Evolutionary conservation across 2,888 invertebrate species (phyloP).

Genomic region (Germaria angustata): DNA sequence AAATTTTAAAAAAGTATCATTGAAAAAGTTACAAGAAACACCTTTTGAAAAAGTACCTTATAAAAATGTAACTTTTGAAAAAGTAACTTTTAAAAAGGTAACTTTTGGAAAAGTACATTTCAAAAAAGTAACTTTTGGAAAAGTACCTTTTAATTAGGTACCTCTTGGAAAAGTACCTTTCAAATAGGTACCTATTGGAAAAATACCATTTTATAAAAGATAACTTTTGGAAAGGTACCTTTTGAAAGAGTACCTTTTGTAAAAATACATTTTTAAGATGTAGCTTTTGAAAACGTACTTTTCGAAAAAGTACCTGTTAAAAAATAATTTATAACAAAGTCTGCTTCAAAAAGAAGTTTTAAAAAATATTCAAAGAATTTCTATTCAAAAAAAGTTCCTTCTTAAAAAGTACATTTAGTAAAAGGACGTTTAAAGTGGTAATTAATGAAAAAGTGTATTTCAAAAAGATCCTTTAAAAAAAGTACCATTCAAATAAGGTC

Average conservation of each 20-base stretch:
- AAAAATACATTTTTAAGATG: too few species aligned
- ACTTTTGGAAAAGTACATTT: too few species aligned
- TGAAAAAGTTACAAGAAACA: too few species aligned
- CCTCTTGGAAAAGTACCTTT: too few species aligned
- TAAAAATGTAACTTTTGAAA: too few species aligned
- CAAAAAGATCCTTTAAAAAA: neutral
- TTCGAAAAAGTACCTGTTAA: neutral
- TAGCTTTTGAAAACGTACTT: neutral
- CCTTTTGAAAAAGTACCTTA: too few species aligned
- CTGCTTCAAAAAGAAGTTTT: neutral
- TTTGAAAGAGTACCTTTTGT: neutral
- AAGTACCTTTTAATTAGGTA: too few species aligned
- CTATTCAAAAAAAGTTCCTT: neutral
- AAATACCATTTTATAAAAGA: neutral
- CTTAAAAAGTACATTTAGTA: neutral
- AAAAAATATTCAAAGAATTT: too few species aligned
- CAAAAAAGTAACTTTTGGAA: too few species aligned
- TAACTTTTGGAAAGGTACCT: neutral
- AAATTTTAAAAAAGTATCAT: too few species aligned
- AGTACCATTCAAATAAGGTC: neutral
- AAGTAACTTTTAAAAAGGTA: too few species aligned
- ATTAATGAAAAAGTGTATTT: neutral
- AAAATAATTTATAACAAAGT: neutral
- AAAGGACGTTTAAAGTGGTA: neutral
- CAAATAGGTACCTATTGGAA: neutral